Percentiles rank a stretch among this genome's conserved stretches.
Evolutionary conservation across 2,888 invertebrate species (phyloP).

Genomic region (Xylocampa areola): DNA sequence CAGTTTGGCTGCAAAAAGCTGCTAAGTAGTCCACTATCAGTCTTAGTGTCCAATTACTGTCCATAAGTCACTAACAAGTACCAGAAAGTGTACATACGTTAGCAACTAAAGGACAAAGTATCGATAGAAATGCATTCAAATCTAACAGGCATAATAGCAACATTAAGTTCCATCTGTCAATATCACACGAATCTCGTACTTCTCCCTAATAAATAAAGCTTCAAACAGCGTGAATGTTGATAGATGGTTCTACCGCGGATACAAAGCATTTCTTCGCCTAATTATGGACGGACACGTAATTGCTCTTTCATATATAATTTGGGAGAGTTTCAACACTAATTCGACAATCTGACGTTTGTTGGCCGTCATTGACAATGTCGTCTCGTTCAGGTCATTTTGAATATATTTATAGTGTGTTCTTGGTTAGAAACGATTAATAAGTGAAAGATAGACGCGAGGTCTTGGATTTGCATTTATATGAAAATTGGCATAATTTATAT

Average conservation of each 20-base stretch:
- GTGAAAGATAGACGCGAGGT: slow-evolving; percentile 25
- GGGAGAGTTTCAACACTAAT: slow-evolving; percentile 68
- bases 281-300: slow-evolving; percentile 66
- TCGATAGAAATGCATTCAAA: slow-evolving; percentile 55
- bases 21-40: slow-evolving; percentile 66
- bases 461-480: no score
- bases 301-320: slow-evolving; percentile 53
- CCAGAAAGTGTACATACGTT: slow-evolving; percentile 17
- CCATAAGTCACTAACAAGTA: slow-evolving; percentile 34
- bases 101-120: slow-evolving; percentile 33
- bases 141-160: slow-evolving; percentile 42
- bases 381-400: slow-evolving; percentile 19
- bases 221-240: slow-evolving; percentile 24
- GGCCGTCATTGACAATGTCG: slow-evolving; percentile 26
- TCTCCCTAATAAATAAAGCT: slow-evolving; percentile 7
- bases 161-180: slow-evolving; percentile 29
- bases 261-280: slow-evolving; percentile 57
- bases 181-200: slow-evolving; percentile 22
- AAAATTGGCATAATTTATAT: no score
- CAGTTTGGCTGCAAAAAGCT: slow-evolving; percentile 55
- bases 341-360: slow-evolving; percentile 33
- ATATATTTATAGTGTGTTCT: slow-evolving; percentile 28
- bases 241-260: slow-evolving; percentile 36
- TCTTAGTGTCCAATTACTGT: slow-evolving; percentile 65
- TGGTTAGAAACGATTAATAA: slow-evolving; percentile 39